phyloP scores from a whole-genome alignment of 2,888 invertebrate genomes.

The Rotaria sp. region DNA sequence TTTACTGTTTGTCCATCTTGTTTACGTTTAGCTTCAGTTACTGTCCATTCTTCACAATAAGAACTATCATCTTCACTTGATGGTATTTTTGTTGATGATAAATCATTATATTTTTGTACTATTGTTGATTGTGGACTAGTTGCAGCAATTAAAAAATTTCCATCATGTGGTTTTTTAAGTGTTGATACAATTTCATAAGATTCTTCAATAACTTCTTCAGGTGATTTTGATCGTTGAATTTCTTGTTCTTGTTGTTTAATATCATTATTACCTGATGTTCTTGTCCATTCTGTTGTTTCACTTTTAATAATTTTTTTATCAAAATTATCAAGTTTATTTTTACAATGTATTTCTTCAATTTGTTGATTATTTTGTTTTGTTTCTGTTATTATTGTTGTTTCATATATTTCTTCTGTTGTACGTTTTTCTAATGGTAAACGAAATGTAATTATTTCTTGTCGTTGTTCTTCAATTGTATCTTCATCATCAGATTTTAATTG shows the following conservation, averaged over 20 bases:
- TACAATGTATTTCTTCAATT: not conserved
- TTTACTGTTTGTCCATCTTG: conserved; percentile 13
- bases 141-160: not conserved
- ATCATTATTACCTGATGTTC: too few relatives aligned
- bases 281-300: not conserved
- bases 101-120: not conserved
- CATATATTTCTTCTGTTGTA: conserved; percentile 14
- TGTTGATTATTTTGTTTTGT: not conserved
- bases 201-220: conserved; percentile 9
- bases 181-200: conserved; percentile 19
- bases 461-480: not conserved
- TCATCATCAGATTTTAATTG: not conserved
- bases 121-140: not conserved
- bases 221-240: not conserved
- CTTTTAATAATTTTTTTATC: not conserved
- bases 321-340: not conserved
- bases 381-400: not conserved
- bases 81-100: not conserved
- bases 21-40: conserved; percentile 18
- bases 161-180: not conserved
- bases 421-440: not conserved
- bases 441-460: conserved; percentile 26
- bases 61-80: conserved; percentile 23
- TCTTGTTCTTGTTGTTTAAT: not conserved
- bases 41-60: conserved; percentile 27